A percentile compares a stretch with the other conserved stretches of the same genome.
phyloP scores from a whole-genome alignment of 2,113 vertebrate genomes.

The Megalops atlanticus region DNA sequence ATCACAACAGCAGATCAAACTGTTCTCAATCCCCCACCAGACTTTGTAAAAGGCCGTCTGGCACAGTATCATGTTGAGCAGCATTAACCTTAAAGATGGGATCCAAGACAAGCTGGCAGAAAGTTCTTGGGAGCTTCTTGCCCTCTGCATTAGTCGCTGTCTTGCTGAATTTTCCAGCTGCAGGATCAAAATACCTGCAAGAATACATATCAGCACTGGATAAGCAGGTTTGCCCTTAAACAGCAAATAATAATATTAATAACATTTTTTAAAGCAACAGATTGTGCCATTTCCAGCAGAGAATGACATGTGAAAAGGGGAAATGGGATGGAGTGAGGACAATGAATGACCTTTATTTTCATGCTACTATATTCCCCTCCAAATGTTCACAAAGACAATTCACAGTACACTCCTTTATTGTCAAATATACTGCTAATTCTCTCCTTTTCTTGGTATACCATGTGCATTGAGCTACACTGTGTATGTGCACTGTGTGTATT shows the following conservation, averaged over 20 bases:
- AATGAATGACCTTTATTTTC: too few relatives aligned
- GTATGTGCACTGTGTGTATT: too few relatives aligned
- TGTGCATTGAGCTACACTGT: too few relatives aligned
- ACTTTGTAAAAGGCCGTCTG: background rate
- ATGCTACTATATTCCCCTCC: too few relatives aligned
- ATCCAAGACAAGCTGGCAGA: slow-evolving; percentile 61
- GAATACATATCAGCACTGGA: background rate
- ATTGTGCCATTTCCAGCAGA: too few relatives aligned
- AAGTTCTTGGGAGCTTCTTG: slow-evolving; percentile 61
- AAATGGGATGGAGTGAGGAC: too few relatives aligned
- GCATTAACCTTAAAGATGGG: slow-evolving; percentile 56
- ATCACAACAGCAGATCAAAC: background rate
- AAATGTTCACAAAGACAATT: too few relatives aligned
- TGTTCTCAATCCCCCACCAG: background rate
- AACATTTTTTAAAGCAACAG: background rate
- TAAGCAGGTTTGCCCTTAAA: background rate
- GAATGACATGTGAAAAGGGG: too few relatives aligned
- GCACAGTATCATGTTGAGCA: background rate
- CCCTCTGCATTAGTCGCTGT: slow-evolving; percentile 50
- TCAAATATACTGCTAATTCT: too few relatives aligned
- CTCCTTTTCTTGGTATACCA: too few relatives aligned
- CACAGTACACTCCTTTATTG: too few relatives aligned
- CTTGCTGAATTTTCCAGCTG: slow-evolving; percentile 64
- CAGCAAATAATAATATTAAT: too few relatives aligned
- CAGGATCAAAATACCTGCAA: slow-evolving; percentile 57